Percentiles rank a stretch among this genome's conserved stretches.
These are phyloP conservation scores for Lepidocolaptes lacrymiger DNA, from an alignment of 2,797 vertebrate species.

Conservation along the genomic window DNA sequence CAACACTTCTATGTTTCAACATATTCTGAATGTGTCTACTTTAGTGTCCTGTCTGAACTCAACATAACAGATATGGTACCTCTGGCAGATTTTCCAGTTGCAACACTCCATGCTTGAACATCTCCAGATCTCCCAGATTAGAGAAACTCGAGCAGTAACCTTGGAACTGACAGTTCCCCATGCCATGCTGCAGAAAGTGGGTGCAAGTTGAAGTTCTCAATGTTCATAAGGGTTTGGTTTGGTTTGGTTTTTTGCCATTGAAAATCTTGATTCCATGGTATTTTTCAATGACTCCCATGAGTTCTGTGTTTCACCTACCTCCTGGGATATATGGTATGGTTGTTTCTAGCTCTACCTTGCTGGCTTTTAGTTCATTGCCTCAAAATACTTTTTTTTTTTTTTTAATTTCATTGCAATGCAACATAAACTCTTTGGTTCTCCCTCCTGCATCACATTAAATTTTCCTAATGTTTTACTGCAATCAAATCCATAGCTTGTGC, in stretches of 20 bases:
- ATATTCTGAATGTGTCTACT: neutral
- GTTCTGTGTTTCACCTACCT: neutral
- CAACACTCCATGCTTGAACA: neutral
- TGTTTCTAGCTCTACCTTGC: neutral
- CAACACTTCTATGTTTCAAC: fast-evolving
- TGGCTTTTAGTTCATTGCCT: neutral
- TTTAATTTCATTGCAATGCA: neutral
- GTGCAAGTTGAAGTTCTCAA: neutral
- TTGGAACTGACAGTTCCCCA: neutral
- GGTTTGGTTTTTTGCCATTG: neutral
- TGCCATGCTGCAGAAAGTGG: neutral
- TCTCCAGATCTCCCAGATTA: neutral
- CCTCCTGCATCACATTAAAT: neutral
- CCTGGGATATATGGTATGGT: neutral
- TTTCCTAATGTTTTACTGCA: neutral
- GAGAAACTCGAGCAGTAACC: neutral
- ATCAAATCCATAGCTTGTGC: neutral
- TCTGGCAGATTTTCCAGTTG: neutral
- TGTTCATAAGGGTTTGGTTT: neutral
- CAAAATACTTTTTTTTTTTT: neutral
- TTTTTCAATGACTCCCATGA: neutral
- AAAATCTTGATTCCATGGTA: neutral
- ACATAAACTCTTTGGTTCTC: neutral
- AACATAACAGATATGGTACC: neutral
- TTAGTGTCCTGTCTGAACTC: neutral